Base-by-base conservation (phyloP, 2,888 invertebrate genomes). In the Ormyrus rosae region DNA sequence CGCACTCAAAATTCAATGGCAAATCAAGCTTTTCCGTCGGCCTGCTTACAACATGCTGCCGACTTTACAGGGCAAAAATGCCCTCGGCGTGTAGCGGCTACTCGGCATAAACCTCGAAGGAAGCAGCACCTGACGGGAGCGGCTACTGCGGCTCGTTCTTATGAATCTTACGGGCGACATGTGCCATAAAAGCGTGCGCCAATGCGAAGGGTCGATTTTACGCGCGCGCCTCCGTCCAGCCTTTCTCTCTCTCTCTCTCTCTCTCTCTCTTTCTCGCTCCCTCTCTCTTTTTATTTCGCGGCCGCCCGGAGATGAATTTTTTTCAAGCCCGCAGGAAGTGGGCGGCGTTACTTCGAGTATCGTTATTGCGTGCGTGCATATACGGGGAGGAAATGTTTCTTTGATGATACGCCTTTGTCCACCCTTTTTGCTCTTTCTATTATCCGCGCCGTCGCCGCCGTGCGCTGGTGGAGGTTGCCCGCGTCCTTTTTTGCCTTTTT, bases 391-490 rank as follows among this genome's bases (percentile, higher is more conserved):
- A 65, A 71, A 65, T 70, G 70, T 45, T 64, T 68, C 78, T 68
- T 78, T 73, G 67, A 78, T 78, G 67, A 72, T 78, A 73, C 67
- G 67, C 55, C 61, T 60, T 69, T 68, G 64, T 34, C 56, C 64
- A 34, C 71, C 13, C 58, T 65, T 71, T 77, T 67, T 69, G 10
- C 71, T 76, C 51, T 51, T 53, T 46, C 61, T 34, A 10, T 53
- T 8, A 10, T 0, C 48, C 58, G 11, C 9, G 34, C 34, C 10
- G 45, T 10, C 71, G 34, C 34, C 34, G 34, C 34, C 34, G 34
- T 34, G 1, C 34, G 34, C 34, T 34, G 34, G 34, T 34, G 34
- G 34, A 34, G 34, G 34, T 34, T 34, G 34, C 3, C 34, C 3
- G 34, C 34, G 34, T 60, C 56, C 13, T 50, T 63, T 55, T 55